phyloP scores from a whole-genome alignment of 2,113 vertebrate species.

The Rynchops niger region DNA sequence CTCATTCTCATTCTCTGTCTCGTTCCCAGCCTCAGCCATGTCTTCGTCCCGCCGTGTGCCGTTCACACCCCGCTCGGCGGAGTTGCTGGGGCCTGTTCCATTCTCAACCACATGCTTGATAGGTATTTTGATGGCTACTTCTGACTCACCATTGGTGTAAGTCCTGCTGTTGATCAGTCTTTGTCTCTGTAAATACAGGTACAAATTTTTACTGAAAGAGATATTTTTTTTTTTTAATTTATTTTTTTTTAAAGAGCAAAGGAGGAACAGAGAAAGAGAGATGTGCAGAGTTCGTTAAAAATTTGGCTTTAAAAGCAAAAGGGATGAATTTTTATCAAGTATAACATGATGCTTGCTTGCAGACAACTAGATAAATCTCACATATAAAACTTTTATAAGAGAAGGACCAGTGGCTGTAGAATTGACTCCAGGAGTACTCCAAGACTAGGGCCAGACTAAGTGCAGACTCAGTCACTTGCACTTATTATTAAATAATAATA shows the following conservation, averaged over 20 bases:
- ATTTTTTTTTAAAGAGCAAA: background rate
- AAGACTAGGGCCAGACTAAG: background rate
- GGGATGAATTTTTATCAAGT: background rate
- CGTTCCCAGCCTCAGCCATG: slow-evolving; percentile 77
- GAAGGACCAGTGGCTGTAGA: background rate
- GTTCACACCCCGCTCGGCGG: slow-evolving; percentile 66
- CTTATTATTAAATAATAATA: too few species aligned
- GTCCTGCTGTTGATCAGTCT: slow-evolving; percentile 88
- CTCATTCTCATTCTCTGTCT: slow-evolving; percentile 88
- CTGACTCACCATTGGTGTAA: slow-evolving; percentile 90
- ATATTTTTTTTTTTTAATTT: background rate
- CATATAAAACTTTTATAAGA: background rate
- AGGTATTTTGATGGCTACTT: slow-evolving; percentile 85
- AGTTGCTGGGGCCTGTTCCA: slow-evolving; percentile 77
- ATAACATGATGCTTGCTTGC: fast-evolving
- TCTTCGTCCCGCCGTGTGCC: slow-evolving; percentile 72
- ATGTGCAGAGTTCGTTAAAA: background rate
- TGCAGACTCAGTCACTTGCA: background rate
- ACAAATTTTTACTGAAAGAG: background rate
- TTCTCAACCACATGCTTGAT: slow-evolving; percentile 86
- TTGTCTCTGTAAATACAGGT: slow-evolving; percentile 83
- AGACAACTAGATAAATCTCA: background rate
- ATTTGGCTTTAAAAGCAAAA: background rate
- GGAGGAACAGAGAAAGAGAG: background rate
- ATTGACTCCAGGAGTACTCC: background rate